Base-by-base conservation (phyloP, 2,797 vertebrate species). In the Danio choprae region DNA sequence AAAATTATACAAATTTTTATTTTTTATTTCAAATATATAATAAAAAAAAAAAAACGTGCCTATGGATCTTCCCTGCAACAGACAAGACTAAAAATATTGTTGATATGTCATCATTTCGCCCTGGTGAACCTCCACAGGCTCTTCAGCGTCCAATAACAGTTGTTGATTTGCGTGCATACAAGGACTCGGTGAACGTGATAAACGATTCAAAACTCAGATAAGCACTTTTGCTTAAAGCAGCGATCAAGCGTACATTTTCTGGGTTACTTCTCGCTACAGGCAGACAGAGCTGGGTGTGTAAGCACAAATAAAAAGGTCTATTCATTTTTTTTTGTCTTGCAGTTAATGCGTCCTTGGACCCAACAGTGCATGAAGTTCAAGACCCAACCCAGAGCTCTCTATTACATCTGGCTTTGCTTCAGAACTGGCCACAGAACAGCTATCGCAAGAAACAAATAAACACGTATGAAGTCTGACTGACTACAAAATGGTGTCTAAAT, bases 321-420 rank as follows among this genome's bases (percentile, higher is more conserved):
- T 77, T 67, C 20, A 13, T 41, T 51, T 64, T 15, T 60, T 51
- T 64, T 15, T 7, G 16, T 46, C 41, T 59, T 62, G 56, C 50
- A 68, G 74, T 67, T 81, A 75, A 60, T 74, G 65, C 69, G 73
- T 84, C 77, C 74, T 81, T 83, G 69, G 76, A 76, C 75, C 59
- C 15, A 59, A 51, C 69, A 75, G 69, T 76, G 64, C 29, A 63
- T 67, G 74, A 75, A 76, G 70, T 71, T 80, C 41, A 59, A 64
- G 40, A 53, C 75, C 74, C 71, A 74, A 38, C 53, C 65, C 73
- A 80, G 11, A 46, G 71, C 41, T 80, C 77, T 71, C 74, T 77
- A n/a, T 76, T 82, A 82, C 58, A 68, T 70, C 46, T 77, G 77
- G 76, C 79, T 70, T 38, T 77, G 58, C 41, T 82, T 85, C 72